Base-by-base conservation (phyloP, 2,113 vertebrate species). In the Aythya baeri region DNA sequence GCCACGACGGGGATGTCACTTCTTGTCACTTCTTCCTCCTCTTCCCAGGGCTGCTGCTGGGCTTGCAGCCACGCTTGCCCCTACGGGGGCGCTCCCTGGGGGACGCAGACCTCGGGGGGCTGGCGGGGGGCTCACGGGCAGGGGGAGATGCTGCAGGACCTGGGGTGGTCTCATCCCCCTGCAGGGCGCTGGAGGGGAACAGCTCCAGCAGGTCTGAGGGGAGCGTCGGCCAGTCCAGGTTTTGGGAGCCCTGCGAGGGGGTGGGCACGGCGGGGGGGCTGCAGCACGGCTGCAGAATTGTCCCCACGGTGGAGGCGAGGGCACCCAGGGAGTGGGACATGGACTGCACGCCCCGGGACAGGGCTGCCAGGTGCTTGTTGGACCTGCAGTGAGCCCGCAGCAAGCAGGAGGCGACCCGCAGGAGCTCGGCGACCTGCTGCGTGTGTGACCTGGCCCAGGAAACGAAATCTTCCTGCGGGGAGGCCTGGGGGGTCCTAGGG, bases 41-140 rank as follows among this genome's bases (percentile, higher is more conserved):
- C 83, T 94, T 94, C 71, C 3, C 34, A 59, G 44, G 41, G 3
- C 38, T 70, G n/a, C 8, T 14, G 18, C 8, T 38, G 61, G 44
- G 5, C 71, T 83, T 63, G n/a, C 25, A 72, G 17, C 32, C 27
- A 17, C 17, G 7, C 23, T 86, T 93, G 76, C 18, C 9, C 14
- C 6, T 34, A 20, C 14, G 14, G 38, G 43, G 27, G 41, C 7
- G 8, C 23, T 91, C n/a, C 22, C 54, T 91, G 54, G 5, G 17
- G 49, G 36, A 3, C 54, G 41, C 29, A 0, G 4, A 81, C 46
- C 1, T 0, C 0, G 1, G 46, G 26, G 78, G 58, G 49, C 29
- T 75, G 73, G 44, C 17, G 6, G 29, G 3, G 43, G 12, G 1
- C 21, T 55, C 11, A 8, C 5, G 0, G 9, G 66, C 44, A 27